phyloP scores from a whole-genome alignment of 2,113 vertebrate genomes.

The Cyanoramphus novaezelandiae region DNA sequence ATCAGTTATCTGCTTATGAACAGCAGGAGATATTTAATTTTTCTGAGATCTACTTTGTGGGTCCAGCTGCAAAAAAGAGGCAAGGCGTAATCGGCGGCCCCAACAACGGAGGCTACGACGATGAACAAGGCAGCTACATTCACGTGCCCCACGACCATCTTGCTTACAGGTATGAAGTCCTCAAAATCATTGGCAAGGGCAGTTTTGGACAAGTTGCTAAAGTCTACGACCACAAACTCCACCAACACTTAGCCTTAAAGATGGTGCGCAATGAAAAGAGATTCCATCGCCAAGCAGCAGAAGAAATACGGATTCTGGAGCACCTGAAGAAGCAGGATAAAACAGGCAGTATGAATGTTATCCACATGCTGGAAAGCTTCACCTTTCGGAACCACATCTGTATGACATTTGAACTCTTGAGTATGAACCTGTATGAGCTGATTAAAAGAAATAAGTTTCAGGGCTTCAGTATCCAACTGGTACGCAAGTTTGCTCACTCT shows the following conservation, averaged over 20 bases:
- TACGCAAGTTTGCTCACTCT: constrained; percentile 96
- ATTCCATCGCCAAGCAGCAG: constrained; percentile 94
- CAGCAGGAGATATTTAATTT: constrained; percentile 89
- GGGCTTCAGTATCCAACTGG: constrained; percentile 93
- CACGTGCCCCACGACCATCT: constrained; percentile 94
- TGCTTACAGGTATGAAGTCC: constrained; percentile 94
- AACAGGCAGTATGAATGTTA: constrained; percentile 92
- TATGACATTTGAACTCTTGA: constrained; percentile 97
- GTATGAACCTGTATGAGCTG: constrained; percentile 98
- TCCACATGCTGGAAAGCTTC: constrained; percentile 98
- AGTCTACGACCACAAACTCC: constrained; percentile 94
- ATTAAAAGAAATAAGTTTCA: constrained; percentile 99
- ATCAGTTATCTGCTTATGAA: constrained; percentile 88
- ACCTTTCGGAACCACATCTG: constrained; percentile 98
- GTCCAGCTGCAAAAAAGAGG: constrained; percentile 93
- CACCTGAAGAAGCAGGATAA: constrained; percentile 96
- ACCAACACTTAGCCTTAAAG: constrained; percentile 94
- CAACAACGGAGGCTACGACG: constrained; percentile 93
- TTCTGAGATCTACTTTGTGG: constrained; percentile 92
- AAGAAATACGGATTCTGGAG: constrained; percentile 97
- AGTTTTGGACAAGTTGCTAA: constrained; percentile 98
- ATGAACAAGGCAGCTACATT: constrained; percentile 93
- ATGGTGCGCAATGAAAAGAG: constrained; percentile 98
- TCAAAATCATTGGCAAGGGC: constrained; percentile 97
- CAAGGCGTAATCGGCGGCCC: constrained; percentile 87